Evolutionary conservation across 2,888 invertebrate genomes (phyloP).

Genomic region (Philonicus albiceps): DNA sequence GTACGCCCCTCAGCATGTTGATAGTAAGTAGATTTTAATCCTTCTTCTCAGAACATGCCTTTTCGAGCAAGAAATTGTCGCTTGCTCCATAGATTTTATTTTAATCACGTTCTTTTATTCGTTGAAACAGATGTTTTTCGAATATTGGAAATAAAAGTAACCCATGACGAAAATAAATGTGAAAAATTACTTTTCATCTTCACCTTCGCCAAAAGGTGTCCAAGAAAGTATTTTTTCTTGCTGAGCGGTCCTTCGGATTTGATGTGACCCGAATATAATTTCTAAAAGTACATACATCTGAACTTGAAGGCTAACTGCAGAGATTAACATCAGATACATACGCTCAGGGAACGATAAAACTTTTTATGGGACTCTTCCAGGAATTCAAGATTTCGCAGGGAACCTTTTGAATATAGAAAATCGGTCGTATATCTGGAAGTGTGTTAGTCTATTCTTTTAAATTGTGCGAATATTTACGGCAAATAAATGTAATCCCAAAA

Average conservation of each 20-base stretch:
- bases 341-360: background rate
- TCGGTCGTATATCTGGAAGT: background rate
- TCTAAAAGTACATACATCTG: background rate
- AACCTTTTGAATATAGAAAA: background rate
- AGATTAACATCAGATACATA: background rate
- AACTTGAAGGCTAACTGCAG: background rate
- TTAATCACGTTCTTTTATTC: background rate
- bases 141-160: background rate
- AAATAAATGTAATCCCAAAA: background rate
- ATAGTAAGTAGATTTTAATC: too few relatives aligned
- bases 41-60: too few relatives aligned
- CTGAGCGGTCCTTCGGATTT: background rate
- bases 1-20: too few relatives aligned
- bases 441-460: background rate
- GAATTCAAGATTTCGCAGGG: background rate
- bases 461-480: background rate
- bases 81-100: background rate
- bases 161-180: background rate
- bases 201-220: background rate
- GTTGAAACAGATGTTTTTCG: background rate
- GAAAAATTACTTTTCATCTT: background rate
- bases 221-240: background rate
- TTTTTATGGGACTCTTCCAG: background rate
- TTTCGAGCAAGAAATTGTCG: background rate
- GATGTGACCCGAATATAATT: background rate